phyloP scores from a whole-genome alignment of 2,888 invertebrate species.

The Branchipolynoe longqiensis region DNA sequence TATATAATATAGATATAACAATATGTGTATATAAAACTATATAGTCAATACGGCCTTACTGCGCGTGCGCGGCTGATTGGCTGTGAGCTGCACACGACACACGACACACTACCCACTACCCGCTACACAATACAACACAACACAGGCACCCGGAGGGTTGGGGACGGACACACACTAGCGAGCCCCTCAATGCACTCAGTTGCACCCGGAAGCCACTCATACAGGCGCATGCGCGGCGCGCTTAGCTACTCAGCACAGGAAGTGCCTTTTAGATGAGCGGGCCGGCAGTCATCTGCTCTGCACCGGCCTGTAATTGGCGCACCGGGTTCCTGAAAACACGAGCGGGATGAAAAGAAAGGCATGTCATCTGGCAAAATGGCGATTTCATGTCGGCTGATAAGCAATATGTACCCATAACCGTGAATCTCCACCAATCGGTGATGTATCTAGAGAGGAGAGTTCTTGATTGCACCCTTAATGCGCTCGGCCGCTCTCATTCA shows the following conservation, averaged over 20 bases:
- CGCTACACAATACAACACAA: too few species aligned
- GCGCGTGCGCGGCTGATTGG: too few species aligned
- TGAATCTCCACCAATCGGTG: too few species aligned
- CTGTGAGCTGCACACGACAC: too few species aligned
- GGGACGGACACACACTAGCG: not conserved
- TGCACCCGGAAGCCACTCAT: not conserved
- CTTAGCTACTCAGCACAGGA: constrained; percentile 29
- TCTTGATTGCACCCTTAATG: too few species aligned
- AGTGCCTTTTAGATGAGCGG: constrained; percentile 4
- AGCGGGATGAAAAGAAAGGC: constrained; percentile 16
- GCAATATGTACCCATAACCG: too few species aligned
- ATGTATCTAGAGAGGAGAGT: too few species aligned
- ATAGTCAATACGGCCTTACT: too few species aligned
- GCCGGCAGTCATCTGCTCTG: not conserved
- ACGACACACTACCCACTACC: too few species aligned
- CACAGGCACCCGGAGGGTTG: not conserved
- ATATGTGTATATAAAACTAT: too few species aligned
- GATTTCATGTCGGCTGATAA: constrained; percentile 7
- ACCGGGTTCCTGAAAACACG: not conserved
- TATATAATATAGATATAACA: too few species aligned
- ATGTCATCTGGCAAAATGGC: constrained; percentile 22
- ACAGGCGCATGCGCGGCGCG: not conserved
- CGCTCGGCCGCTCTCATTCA: too few species aligned
- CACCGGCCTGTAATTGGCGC: constrained; percentile 17
- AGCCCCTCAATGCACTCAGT: constrained; percentile 4